A percentile compares a stretch with the other conserved stretches of the same genome.
phyloP scores from a whole-genome alignment of 2,797 vertebrate genomes.

The Syngnathus acus region DNA sequence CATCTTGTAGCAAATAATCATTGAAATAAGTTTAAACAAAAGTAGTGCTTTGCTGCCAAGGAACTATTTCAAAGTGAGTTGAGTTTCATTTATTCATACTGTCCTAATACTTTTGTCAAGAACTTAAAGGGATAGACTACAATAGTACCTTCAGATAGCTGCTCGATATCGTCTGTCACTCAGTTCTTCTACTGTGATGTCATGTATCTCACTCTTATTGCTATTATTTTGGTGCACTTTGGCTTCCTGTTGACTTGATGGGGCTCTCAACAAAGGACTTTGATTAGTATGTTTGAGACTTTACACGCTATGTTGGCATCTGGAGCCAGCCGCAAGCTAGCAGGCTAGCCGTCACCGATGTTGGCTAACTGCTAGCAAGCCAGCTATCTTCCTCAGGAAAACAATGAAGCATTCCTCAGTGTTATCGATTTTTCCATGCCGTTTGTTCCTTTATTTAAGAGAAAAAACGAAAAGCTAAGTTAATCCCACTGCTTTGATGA shows the following conservation, averaged over 20 bases:
- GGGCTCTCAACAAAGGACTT: not conserved
- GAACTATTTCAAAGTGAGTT: not conserved
- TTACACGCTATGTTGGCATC: not conserved
- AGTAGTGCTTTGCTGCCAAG: not conserved
- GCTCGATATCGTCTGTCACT: not conserved
- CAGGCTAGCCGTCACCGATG: not conserved
- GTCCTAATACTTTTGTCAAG: not conserved
- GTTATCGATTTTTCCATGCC: not conserved
- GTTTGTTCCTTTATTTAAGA: conserved; percentile 1
- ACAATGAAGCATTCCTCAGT: not conserved
- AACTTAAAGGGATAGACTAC: no score
- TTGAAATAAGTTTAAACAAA: no score
- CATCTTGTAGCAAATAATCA: no score
- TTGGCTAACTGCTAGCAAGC: no score
- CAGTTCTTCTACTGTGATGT: not conserved
- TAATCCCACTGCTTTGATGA: conserved; percentile 4
- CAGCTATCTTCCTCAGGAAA: not conserved
- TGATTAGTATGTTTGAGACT: no score
- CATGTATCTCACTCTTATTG: not conserved
- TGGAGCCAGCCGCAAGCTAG: not conserved
- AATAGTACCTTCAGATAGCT: not conserved
- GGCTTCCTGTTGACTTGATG: not conserved
- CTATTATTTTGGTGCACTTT: not conserved
- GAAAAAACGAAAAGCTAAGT: not conserved
- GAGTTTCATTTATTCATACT: not conserved